These are phyloP conservation scores for Eupithecia dodoneata DNA, from an alignment of 2,888 invertebrate species.

Conservation along the genomic window DNA sequence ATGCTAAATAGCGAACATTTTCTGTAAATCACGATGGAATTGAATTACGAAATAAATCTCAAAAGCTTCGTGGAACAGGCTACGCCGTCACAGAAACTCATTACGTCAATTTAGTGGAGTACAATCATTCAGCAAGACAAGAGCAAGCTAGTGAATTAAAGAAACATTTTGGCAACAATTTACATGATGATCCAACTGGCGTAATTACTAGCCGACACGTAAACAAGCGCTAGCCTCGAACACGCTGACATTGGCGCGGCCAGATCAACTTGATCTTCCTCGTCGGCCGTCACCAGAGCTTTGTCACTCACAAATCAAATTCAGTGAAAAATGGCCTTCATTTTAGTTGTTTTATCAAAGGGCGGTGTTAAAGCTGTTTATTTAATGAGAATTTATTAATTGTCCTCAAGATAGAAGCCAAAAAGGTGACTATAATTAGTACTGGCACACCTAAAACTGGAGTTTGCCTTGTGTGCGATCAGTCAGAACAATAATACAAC, in stretches of 20 bases:
- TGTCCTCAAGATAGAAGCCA: not conserved
- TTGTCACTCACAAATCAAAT: conserved; percentile 7
- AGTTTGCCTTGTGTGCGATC: not conserved
- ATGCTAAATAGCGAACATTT: conserved; percentile 29
- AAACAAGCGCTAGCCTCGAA: conserved; percentile 73
- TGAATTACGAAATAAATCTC: conserved; percentile 32
- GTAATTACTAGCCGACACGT: conserved; percentile 61
- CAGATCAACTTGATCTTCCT: conserved; percentile 56
- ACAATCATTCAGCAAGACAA: conserved; percentile 40
- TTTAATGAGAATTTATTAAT: not conserved
- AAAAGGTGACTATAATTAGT: not conserved
- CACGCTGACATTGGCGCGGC: conserved; percentile 63
- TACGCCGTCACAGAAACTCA: conserved; percentile 14
- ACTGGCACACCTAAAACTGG: not conserved
- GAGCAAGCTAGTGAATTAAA: conserved; percentile 46
- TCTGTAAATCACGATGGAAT: conserved; percentile 35
- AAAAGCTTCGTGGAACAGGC: conserved; percentile 28
- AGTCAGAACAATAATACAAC: not conserved
- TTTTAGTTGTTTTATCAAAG: not conserved
- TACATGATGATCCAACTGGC: conserved; percentile 55
- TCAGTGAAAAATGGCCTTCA: not conserved
- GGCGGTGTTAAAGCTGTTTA: not conserved
- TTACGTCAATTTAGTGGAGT: conserved; percentile 34
- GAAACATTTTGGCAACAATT: conserved; percentile 67
- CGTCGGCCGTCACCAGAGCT: conserved; percentile 36